Percentiles rank a stretch among this genome's conserved stretches.
Conservation (phyloP, 2,888 invertebrate genomes). For the Troides helena region DNA sequence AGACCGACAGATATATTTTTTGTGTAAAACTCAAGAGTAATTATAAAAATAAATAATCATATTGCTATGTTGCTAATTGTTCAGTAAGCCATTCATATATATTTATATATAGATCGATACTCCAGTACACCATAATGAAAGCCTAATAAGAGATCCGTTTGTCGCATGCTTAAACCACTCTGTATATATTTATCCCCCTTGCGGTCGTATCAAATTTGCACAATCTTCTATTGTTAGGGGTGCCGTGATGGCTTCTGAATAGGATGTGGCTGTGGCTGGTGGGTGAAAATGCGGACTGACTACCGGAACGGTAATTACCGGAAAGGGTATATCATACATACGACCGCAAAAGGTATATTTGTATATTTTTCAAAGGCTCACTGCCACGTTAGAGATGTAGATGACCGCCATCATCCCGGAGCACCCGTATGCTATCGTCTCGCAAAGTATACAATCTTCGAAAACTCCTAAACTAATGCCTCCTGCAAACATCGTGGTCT, state of each 20-base stretch:
- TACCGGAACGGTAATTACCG: no score
- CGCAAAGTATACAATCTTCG: conserved; percentile 88
- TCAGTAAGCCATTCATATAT: background rate
- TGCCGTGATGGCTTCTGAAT: no score
- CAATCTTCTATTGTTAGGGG: no score
- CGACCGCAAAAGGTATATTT: background rate
- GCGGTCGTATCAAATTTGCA: no score
- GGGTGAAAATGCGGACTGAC: no score
- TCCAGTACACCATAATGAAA: background rate
- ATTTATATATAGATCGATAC: no score
- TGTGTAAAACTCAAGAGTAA: no score
- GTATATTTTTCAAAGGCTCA: conserved; percentile 46
- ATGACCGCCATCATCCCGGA: conserved; percentile 95
- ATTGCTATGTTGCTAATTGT: no score
- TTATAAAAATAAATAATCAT: no score
- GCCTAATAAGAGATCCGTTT: background rate
- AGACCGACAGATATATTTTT: no score
- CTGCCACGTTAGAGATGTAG: conserved; percentile 89
- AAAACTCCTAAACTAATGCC: conserved; percentile 87
- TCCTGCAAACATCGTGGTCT: conserved; percentile 72
- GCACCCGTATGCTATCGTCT: conserved; percentile 95
- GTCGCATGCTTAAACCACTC: background rate
- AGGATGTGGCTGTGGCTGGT: no score
- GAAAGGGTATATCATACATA: no score
- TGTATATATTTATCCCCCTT: background rate